Conservation (phyloP, 2,113 vertebrate species). For the Brachyistius frenatus region DNA sequence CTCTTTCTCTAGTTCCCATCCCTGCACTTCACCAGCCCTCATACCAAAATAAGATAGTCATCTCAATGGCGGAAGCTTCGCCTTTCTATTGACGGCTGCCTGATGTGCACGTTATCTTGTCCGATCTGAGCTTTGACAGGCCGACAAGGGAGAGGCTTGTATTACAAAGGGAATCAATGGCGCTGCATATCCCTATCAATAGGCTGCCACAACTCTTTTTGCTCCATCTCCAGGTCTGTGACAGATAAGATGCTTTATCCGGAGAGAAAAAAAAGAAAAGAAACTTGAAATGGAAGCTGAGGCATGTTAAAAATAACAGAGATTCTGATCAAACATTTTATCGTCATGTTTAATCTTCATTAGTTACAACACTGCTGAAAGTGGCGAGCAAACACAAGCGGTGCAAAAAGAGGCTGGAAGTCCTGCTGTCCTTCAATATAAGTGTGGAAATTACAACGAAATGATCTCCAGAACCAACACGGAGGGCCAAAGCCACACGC, state of each 20-base stretch:
- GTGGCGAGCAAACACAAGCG: background rate
- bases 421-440: slow-evolving; percentile 14
- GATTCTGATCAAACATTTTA: slow-evolving; percentile 14
- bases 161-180: slow-evolving; percentile 83
- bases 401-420: background rate
- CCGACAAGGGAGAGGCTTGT: slow-evolving; percentile 81
- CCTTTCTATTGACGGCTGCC: slow-evolving; percentile 71
- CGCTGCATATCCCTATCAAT: slow-evolving; percentile 77
- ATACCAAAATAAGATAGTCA: slow-evolving; percentile 69
- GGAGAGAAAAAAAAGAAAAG: background rate
- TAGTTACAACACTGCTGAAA: slow-evolving; percentile 1
- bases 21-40: slow-evolving; percentile 24
- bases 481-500: slow-evolving; percentile 14
- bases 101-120: slow-evolving; percentile 77
- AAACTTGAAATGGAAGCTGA: background rate
- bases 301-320: slow-evolving; percentile 13
- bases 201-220: slow-evolving; percentile 73
- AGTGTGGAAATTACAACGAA: slow-evolving; percentile 36
- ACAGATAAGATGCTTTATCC: slow-evolving; percentile 68
- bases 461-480: slow-evolving; percentile 51
- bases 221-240: slow-evolving; percentile 48
- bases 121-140: slow-evolving; percentile 82
- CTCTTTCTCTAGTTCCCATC: slow-evolving; percentile 32
- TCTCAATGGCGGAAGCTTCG: slow-evolving; percentile 69
- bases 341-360: slow-evolving; percentile 38